Base-by-base conservation (phyloP, 2,797 vertebrate genomes). In the Capromys pilorides region DNA sequence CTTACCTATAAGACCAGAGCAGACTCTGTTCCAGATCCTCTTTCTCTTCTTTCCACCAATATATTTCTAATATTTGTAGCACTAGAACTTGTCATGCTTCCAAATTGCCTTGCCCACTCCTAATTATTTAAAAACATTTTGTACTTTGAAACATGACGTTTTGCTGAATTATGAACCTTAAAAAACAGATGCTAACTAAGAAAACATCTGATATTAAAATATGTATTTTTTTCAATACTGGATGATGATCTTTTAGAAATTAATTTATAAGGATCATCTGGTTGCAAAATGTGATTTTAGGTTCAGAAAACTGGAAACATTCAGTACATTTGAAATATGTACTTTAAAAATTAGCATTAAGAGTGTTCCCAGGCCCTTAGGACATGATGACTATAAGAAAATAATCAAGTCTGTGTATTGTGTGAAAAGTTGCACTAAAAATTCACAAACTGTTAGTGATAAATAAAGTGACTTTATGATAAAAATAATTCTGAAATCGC, bases 131-230 rank as follows among this genome's bases (percentile, higher is more conserved):
- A 81, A 98, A 98, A 96, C 86, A 95, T 88, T 98, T 97, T 96
- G 83, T 97, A 97, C 96, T 98, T 98, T 98, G 97, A 98, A 97
- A 97, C 75, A 97, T 96, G 97, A 96, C 97, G 96, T 98, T 97
- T 97, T 97, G 88, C 88, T 97, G 91, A 98, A 98, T 98, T 97
- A 96, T 93, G 93, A 96, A 90, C 73, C 96, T 97, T 96, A 97
- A 88, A 90, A 97, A 98, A 97, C 97, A 98, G 96, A 98, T 97
- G 98, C 95, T 97, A 90, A 87, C 75, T 94, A 96, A 97, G 95
- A 98, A 98, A 98, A 97, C 93, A 97, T 97, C 93, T 98, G 96
- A 98, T 97, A 98, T 97, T 97, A 97, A 98, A 98, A 96, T 96
- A 96, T 24, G 93, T 82, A 94, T 92, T 96, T 91, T 96, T 91